phyloP scores from a whole-genome alignment of 2,113 vertebrate species.

The Cynoglossus semilaevis region DNA sequence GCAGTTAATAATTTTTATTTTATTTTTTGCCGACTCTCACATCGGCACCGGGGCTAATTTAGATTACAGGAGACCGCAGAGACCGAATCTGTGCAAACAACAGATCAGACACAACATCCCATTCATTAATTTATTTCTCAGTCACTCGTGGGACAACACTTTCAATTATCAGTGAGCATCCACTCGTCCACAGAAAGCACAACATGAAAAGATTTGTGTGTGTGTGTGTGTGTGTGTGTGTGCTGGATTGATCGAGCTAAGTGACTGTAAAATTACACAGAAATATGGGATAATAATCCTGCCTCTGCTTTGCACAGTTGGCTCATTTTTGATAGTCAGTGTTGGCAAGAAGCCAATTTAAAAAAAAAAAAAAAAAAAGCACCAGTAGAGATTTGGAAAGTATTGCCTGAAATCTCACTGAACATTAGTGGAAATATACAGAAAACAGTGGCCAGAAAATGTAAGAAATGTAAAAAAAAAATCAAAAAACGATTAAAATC shows the following conservation, averaged over 20 bases:
- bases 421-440: too few relatives aligned
- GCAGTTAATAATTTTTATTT: constrained; percentile 1
- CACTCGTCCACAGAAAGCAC: constrained; percentile 37
- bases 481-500: too few relatives aligned
- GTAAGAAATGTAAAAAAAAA: too few relatives aligned
- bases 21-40: background rate
- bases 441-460: too few relatives aligned
- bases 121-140: constrained; percentile 56
- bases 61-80: constrained; percentile 20
- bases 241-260: constrained; percentile 53
- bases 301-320: constrained; percentile 54
- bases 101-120: constrained; percentile 25
- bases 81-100: constrained; percentile 25
- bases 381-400: too few relatives aligned
- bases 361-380: too few relatives aligned
- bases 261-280: constrained; percentile 70
- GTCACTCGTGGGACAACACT: constrained; percentile 53
- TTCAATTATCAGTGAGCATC: constrained; percentile 49
- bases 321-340: constrained; percentile 50
- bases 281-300: constrained; percentile 58
- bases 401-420: too few relatives aligned
- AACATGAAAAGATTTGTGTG: constrained; percentile 42
- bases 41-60: constrained; percentile 27
- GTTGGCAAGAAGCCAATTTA: constrained; percentile 41
- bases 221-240: constrained; percentile 22